Evolutionary conservation across 2,113 vertebrate genomes (phyloP).

Genomic region (Nipponia nippon): DNA sequence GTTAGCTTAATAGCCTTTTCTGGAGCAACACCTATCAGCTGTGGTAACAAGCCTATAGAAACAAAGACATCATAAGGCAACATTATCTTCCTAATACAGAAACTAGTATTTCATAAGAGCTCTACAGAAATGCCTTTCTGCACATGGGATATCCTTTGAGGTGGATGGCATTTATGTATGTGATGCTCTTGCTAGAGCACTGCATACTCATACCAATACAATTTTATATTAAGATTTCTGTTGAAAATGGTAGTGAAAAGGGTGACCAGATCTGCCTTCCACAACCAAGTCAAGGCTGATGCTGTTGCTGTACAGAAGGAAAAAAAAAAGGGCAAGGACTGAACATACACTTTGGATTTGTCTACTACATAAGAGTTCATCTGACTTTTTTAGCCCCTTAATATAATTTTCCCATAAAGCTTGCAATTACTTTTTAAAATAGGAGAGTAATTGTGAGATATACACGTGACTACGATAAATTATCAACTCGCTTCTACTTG

Average conservation of each 20-base stretch:
- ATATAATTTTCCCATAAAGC: not conserved
- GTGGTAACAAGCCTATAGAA: constrained; percentile 90
- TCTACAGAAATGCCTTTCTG: not conserved
- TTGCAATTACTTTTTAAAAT: not conserved
- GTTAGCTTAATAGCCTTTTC: constrained; percentile 98
- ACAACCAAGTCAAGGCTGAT: not conserved
- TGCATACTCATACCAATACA: not conserved
- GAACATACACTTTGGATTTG: not conserved
- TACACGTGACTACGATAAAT: not conserved
- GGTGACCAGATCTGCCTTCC: not conserved
- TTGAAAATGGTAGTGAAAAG: not conserved
- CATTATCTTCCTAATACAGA: constrained; percentile 42
- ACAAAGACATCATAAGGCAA: constrained; percentile 57
- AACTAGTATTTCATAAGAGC: not conserved
- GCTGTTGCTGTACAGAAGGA: not conserved
- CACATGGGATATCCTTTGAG: not conserved
- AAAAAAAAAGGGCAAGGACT: not conserved
- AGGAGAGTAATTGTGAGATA: not conserved
- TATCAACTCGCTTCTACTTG: constrained; percentile 29
- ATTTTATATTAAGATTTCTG: not conserved
- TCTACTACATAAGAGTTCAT: not conserved
- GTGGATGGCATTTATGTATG: not conserved
- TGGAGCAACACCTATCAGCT: constrained; percentile 94
- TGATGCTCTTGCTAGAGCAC: not conserved
- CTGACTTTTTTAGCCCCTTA: not conserved